Evolutionary conservation across 2,797 vertebrate species (phyloP), one percentile per base, ranked within the genome.

Genomic region (Pseudotriccus pelzelni): DNA sequence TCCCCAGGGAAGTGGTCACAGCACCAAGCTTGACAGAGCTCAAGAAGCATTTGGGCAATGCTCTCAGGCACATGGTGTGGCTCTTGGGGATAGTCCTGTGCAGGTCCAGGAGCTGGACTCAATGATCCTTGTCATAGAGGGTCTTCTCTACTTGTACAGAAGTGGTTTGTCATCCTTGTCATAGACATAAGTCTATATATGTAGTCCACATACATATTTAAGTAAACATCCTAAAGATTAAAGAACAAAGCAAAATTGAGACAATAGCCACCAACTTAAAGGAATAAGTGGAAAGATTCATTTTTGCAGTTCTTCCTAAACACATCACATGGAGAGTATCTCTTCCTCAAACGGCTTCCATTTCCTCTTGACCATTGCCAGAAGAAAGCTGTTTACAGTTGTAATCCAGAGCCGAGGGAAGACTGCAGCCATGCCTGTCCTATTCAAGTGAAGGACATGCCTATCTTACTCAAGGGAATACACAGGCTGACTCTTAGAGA

Each of bases 261-360:
- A 47, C 10, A 53, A 24, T 5, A 41, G 13, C 13, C 23, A 41
- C 7, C 37, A 62, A 79, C 41, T 58, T 27, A 66, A 44, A 72
- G 8, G 27, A 58, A 11, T 68, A 77, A 81, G 22, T 10, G 63
- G 4, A 7, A 30, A 12, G 7, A 66, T 21, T 19, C 1, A 52
- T 27, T 88, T 49, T 39, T 41, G 6, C 12, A 56, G 14, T 69
- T 63, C 17, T 76, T 87, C 14, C 17, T 28, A 39, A 30, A 15
- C 21, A 34, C 5, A 28, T 18, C 1, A 1, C 3, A 4, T 21
- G 14, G 37, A 43, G 18, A 64, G 4, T 17, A 17, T 4, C 3
- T 52, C 18, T 36, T 85, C 37, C 39, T 74, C 52, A 85, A 59
- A n/a, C 0, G 3, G 2, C 16, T 87, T 62, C 18, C 0, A 0